phyloP scores from a whole-genome alignment of 2,888 invertebrate genomes.

The Acholoe squamosa region DNA sequence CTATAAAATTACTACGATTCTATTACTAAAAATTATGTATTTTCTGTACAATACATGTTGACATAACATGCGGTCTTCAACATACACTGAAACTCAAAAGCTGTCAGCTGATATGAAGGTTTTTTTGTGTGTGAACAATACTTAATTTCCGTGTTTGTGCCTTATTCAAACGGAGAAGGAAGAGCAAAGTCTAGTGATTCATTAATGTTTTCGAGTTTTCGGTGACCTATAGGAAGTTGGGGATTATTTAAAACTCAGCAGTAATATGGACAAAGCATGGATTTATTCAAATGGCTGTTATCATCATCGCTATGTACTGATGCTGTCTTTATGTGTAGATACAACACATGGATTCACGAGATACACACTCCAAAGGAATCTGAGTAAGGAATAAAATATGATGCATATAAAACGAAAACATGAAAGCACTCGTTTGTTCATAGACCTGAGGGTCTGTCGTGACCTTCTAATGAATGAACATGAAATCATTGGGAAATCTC shows the following conservation, averaged over 20 bases:
- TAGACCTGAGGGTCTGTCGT: slow-evolving; percentile 24
- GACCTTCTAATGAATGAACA: slow-evolving; percentile 24
- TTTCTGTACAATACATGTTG: neutral
- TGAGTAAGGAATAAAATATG: slow-evolving; percentile 13
- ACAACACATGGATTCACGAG: neutral
- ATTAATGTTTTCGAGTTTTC: neutral
- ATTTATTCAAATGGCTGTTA: neutral
- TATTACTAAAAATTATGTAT: neutral
- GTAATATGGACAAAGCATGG: slow-evolving; percentile 31
- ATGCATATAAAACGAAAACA: slow-evolving; percentile 22
- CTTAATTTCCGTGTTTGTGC: neutral
- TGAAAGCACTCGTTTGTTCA: slow-evolving; percentile 49
- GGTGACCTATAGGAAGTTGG: neutral
- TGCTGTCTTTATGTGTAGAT: neutral
- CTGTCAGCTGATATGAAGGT: too few relatives aligned
- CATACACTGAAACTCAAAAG: neutral
- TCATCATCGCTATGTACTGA: neutral
- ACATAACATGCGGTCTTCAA: neutral
- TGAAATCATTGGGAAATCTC: slow-evolving; percentile 30
- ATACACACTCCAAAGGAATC: neutral
- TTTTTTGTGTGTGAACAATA: too few relatives aligned
- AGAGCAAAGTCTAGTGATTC: neutral
- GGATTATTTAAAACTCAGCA: neutral
- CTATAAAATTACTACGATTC: slow-evolving; percentile 15
- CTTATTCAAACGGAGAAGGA: neutral